These are phyloP conservation scores for Anolis carolinensis DNA, from an alignment of 2,113 vertebrate genomes.

Conservation along the genomic window DNA sequence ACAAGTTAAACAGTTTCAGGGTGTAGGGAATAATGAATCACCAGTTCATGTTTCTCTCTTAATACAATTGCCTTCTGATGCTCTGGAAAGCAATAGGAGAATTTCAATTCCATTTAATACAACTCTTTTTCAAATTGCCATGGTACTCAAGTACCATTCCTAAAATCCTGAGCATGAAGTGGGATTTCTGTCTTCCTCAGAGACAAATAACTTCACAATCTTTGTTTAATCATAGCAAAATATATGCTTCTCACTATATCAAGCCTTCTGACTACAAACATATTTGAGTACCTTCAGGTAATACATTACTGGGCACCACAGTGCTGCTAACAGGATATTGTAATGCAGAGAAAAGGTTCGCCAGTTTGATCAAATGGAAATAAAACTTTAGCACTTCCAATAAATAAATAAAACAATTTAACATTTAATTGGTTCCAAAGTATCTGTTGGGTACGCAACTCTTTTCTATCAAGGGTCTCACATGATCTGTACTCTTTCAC, in stretches of 20 bases:
- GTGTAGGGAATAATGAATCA: background rate
- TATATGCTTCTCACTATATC: background rate
- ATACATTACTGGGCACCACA: too few relatives aligned
- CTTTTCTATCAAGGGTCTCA: background rate
- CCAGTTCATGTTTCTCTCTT: too few relatives aligned
- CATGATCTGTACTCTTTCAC: background rate
- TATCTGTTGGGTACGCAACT: conserved; percentile 7
- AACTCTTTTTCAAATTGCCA: background rate
- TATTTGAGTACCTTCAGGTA: too few relatives aligned
- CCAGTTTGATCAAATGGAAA: background rate
- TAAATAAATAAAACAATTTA: too few relatives aligned
- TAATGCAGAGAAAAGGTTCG: background rate
- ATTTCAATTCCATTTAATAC: too few relatives aligned
- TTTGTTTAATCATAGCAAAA: background rate
- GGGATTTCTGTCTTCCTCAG: background rate
- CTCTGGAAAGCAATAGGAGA: background rate
- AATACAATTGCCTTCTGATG: background rate
- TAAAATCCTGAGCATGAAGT: background rate
- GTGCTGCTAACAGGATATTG: background rate
- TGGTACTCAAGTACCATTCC: background rate
- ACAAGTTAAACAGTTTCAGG: background rate
- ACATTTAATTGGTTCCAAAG: background rate
- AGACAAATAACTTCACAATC: background rate
- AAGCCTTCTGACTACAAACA: background rate
- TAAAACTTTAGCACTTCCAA: background rate